phyloP scores from a whole-genome alignment of 1,140 invertebrate species.

The Drosophila equinoxialis region DNA sequence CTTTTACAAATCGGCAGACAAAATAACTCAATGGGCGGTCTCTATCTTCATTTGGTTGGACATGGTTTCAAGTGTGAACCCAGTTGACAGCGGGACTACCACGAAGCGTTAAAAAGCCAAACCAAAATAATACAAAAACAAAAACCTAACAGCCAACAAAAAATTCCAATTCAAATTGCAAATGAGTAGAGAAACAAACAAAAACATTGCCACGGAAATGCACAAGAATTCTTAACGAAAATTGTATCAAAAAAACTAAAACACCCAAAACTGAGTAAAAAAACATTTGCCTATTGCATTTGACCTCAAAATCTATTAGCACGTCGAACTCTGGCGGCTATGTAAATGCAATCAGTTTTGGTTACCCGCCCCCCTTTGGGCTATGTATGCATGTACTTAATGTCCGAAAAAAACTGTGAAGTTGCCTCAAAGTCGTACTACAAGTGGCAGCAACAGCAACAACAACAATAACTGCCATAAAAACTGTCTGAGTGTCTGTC shows the following conservation, averaged over 20 bases:
- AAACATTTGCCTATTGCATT: slow-evolving; percentile 73
- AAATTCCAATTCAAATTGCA: slow-evolving; percentile 58
- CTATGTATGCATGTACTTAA: slow-evolving; percentile 24
- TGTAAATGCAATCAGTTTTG: slow-evolving; percentile 64
- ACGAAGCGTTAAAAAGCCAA: slow-evolving; percentile 68
- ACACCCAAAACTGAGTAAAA: slow-evolving; percentile 31
- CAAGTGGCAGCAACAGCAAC: slow-evolving; percentile 24
- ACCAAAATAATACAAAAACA: background rate
- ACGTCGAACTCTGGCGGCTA: slow-evolving; percentile 78
- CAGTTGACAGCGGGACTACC: slow-evolving; percentile 72
- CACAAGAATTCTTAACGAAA: slow-evolving; percentile 73
- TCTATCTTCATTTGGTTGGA: slow-evolving; percentile 9
- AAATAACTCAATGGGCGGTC: slow-evolving; percentile 64
- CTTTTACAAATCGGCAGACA: slow-evolving; percentile 48
- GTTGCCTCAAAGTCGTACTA: slow-evolving; percentile 46
- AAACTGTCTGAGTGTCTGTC: slow-evolving; percentile 40
- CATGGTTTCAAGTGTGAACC: slow-evolving; percentile 62
- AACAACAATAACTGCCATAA: slow-evolving; percentile 48
- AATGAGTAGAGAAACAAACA: slow-evolving; percentile 67
- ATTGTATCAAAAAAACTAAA: slow-evolving; percentile 65
- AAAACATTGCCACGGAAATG: slow-evolving; percentile 72
- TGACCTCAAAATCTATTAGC: slow-evolving; percentile 82
- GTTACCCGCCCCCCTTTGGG: slow-evolving; percentile 43
- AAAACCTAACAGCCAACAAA: background rate
- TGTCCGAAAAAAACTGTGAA: slow-evolving; percentile 68